Conservation (phyloP, 2,113 vertebrate species). For the Emydocephalus ijimae region DNA sequence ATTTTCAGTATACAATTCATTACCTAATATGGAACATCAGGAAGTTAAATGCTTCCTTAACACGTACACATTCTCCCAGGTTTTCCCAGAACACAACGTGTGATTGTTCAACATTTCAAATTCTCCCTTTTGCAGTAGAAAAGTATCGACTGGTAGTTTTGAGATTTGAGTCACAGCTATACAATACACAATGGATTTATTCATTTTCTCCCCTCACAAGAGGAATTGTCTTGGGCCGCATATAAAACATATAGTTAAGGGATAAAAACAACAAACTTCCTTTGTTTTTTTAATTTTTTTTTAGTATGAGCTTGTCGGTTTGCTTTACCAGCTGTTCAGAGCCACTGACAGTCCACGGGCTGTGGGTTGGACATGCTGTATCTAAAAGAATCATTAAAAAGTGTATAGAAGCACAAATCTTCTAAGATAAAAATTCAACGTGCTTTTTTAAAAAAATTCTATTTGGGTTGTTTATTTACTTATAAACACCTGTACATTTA, state of each 20-base stretch:
- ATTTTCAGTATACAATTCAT: no score
- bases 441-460: neutral
- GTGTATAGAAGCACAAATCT: neutral
- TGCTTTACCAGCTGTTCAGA: neutral
- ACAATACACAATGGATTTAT: no score
- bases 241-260: neutral
- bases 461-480: neutral
- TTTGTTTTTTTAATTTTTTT: neutral
- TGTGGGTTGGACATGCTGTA: accelerated
- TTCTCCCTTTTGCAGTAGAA: no score
- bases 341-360: neutral
- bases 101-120: no score
- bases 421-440: neutral
- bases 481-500: neutral
- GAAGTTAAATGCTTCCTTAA: no score
- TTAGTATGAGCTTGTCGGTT: neutral
- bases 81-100: no score
- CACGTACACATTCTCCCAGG: no score
- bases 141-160: no score
- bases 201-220: no score
- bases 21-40: no score
- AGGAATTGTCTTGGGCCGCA: neutral
- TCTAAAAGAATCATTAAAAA: neutral
- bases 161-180: no score
- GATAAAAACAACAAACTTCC: neutral